These are phyloP conservation scores for Erethizon dorsatum DNA, from an alignment of 2,797 vertebrate genomes.

Conservation along the genomic window DNA sequence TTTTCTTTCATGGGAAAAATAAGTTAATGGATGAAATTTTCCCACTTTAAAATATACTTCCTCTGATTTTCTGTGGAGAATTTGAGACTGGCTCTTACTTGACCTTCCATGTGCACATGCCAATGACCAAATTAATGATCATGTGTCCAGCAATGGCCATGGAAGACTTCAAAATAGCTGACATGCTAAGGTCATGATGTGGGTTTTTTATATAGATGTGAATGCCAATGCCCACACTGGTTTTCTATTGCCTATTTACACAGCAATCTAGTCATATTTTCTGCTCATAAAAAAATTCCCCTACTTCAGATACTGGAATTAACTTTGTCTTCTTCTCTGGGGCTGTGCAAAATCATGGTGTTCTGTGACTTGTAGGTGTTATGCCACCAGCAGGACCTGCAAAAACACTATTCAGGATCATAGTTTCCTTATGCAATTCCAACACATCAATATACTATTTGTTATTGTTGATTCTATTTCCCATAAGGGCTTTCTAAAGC, in stretches of 20 bases:
- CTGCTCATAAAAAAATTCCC: slow-evolving; percentile 68
- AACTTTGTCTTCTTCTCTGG: background rate
- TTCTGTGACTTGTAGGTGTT: slow-evolving; percentile 37
- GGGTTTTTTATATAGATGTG: background rate
- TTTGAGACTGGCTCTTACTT: background rate
- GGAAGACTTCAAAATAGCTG: background rate
- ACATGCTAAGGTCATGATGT: background rate
- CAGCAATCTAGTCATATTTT: slow-evolving; percentile 60
- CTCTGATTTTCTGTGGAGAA: background rate
- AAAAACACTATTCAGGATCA: background rate
- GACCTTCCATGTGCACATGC: background rate
- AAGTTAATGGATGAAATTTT: slow-evolving; percentile 7
- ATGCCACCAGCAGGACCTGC: background rate
- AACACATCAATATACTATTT: background rate
- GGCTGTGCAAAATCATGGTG: background rate
- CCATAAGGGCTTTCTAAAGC: background rate
- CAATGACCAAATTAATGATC: slow-evolving; percentile 29
- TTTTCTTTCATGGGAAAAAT: slow-evolving; percentile 41
- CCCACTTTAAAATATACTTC: slow-evolving; percentile 16
- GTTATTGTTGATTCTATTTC: background rate
- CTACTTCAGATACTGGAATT: background rate
- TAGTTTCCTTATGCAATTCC: slow-evolving; percentile 40
- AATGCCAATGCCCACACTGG: background rate
- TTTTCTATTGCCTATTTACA: slow-evolving; percentile 44
- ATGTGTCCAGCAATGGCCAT: background rate